Conservation (phyloP, 2,797 vertebrate genomes). For the Pangasius larnaudii region DNA sequence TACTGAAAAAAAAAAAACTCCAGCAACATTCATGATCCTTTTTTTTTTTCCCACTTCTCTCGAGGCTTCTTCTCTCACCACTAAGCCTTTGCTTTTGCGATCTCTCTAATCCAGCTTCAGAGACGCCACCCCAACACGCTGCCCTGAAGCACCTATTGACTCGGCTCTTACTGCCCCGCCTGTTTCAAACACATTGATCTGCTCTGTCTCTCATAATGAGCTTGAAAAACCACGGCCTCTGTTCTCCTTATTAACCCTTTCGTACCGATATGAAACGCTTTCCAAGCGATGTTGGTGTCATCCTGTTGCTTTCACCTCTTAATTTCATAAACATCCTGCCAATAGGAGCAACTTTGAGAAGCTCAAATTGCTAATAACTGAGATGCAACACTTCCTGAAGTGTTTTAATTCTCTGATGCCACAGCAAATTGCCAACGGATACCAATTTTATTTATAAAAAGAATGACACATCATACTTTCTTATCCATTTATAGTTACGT, state of each 20-base stretch:
- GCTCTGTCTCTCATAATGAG: neutral
- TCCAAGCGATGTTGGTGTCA: neutral
- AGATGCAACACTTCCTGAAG: neutral
- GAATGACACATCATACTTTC: neutral
- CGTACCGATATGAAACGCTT: neutral
- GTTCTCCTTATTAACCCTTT: conserved; percentile 8
- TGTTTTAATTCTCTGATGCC: neutral
- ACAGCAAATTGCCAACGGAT: neutral
- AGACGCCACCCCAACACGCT: conserved; percentile 1
- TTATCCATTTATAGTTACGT: neutral
- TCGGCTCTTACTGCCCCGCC: conserved; percentile 8
- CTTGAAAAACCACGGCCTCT: conserved; percentile 27
- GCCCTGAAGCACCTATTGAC: conserved; percentile 36
- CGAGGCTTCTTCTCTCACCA: conserved; percentile 1
- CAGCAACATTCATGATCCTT: neutral
- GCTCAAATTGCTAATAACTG: neutral
- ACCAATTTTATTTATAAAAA: neutral
- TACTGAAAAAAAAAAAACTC: neutral
- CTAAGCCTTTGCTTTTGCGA: conserved; percentile 1
- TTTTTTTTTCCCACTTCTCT: neutral
- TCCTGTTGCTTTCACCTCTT: neutral
- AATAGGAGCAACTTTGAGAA: neutral
- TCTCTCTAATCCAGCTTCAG: conserved; percentile 18
- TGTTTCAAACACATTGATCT: conserved; percentile 35
- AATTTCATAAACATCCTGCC: neutral